Conservation (phyloP, 2,113 vertebrate genomes). For the Fukomys damarensis region DNA sequence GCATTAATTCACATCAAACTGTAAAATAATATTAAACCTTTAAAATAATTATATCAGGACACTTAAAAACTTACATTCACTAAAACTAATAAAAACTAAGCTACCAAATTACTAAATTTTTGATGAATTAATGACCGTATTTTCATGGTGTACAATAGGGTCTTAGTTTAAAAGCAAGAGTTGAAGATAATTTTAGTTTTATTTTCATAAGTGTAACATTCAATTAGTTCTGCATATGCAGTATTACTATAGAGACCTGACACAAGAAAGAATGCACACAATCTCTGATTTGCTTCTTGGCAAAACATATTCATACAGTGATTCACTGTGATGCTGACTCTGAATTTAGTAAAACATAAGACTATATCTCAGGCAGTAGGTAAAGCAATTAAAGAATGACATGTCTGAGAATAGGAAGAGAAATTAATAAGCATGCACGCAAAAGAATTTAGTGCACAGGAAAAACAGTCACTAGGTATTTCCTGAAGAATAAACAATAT, state of each 20-base stretch:
- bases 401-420: constrained; percentile 8
- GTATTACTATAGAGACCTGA: not conserved
- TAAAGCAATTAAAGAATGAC: constrained; percentile 51
- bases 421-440: constrained; percentile 2
- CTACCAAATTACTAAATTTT: constrained; percentile 8
- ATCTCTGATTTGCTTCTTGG: constrained; percentile 25
- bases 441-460: not conserved
- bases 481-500: not conserved
- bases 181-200: not conserved
- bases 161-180: not conserved
- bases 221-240: not conserved
- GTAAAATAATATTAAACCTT: not conserved
- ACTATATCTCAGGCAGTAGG: constrained; percentile 10
- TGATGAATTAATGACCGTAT: not conserved
- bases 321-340: constrained; percentile 6
- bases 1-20: not conserved
- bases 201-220: not conserved
- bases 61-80: not conserved
- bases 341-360: constrained; percentile 11
- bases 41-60: not conserved
- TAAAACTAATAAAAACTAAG: constrained; percentile 24
- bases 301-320: not conserved
- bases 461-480: not conserved
- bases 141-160: not conserved
- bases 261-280: not conserved